These are phyloP conservation scores for Haliclona indistincta DNA, from an alignment of 37 sponge, comb jelly and placozoan genomes.

Conservation along the genomic window DNA sequence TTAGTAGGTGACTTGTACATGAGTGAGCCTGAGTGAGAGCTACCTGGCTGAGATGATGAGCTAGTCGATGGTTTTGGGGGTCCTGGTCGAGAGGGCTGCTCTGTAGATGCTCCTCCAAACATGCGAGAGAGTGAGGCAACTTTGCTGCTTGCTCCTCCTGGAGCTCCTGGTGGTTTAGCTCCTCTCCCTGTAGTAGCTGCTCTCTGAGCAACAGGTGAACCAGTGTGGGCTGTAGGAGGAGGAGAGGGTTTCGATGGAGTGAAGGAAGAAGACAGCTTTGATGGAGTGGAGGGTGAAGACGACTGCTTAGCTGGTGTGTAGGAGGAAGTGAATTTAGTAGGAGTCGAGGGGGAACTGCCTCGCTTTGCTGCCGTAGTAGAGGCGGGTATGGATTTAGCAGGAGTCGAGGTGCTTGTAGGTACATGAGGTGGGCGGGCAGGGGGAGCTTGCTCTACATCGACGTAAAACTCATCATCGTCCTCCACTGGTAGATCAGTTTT, in stretches of 20 bases:
- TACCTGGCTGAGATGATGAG: too few relatives aligned
- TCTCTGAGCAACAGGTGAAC: too few relatives aligned
- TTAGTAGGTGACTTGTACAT: constrained; percentile 36
- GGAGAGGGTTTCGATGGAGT: not conserved
- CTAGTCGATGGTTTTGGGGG: not conserved
- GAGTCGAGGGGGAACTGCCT: not conserved
- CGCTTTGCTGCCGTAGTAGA: not conserved
- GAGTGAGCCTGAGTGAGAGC: constrained; percentile 9
- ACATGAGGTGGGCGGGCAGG: not conserved
- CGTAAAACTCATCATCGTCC: constrained; percentile 37
- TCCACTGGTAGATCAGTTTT: not conserved
- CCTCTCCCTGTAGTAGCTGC: not conserved
- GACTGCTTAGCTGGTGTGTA: not conserved
- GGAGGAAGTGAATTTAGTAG: not conserved
- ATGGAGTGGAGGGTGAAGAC: not conserved
- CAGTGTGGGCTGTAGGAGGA: not conserved
- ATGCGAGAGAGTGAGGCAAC: constrained; percentile 17
- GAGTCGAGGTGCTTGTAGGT: not conserved
- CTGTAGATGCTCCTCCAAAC: constrained; percentile 16
- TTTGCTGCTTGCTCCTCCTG: not conserved
- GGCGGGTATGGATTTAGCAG: not conserved
- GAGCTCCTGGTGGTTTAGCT: not conserved
- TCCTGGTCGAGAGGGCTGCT: not conserved
- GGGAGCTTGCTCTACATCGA: constrained; percentile 31
- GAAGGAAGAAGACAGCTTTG: not conserved